Evolutionary conservation across 2,113 vertebrate genomes (phyloP), one percentile per base, ranked within the genome.

Genomic region (Sinocyclocheilus anophthalmus): DNA sequence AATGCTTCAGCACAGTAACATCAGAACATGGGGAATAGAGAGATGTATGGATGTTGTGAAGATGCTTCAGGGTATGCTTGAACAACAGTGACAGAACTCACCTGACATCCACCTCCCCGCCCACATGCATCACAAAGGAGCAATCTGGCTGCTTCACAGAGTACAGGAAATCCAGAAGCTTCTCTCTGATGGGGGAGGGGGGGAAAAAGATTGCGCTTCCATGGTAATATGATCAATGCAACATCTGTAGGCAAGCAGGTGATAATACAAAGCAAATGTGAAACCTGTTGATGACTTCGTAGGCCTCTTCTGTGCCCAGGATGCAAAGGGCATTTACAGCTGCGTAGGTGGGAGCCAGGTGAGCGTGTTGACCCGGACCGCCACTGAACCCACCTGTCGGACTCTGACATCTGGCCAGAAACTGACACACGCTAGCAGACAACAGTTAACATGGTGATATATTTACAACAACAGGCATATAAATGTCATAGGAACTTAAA

Each of bases 101-200:
- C 98, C 98, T 98, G 91, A 99, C 96, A 0, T 99, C 98, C 91
- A 99, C 97, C 92, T 99, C 98, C 6, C 98, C 98, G 8, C 97
- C 97, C 0, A 96, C 55, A 0, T 99, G 98, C 98, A 99, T 99
- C 92, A 97, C 95, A 79, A 99, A 99, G 86, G 98, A 98, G 88
- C 98, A 98, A 3, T 99, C 95, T 0, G 96, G 94, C 91, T 98
- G 98, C 91, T 97, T 99, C 92, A 99, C 92, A 0, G 95, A 96
- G 92, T 94, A 93, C 37, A 99, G 92, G 91, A 97, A 99, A 81
- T 96, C 94, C 86, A 97, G 92, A 20, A 99, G 96, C 93, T 96
- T 99, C 93, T 98, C 95, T 93, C 98, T 99, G 92, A 3, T 87
- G 22, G 88, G 77, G 83, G 83, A 50, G 45, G n/a, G 73, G 75